phyloP scores from a whole-genome alignment of 2,797 vertebrate genomes.

The Poliocrania exsul region DNA sequence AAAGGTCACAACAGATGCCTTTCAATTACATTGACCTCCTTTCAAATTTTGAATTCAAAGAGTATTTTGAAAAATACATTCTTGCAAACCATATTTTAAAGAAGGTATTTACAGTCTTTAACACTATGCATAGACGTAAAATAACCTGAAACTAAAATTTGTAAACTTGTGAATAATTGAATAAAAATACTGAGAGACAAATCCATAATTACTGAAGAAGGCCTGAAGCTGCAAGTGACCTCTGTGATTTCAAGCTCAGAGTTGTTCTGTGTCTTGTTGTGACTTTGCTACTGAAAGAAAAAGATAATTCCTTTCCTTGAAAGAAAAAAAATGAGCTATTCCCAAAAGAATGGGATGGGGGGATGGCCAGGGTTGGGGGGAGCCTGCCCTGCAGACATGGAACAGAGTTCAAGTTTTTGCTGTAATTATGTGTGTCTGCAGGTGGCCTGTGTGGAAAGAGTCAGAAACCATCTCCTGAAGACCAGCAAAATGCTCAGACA shows the following conservation, averaged over 20 bases:
- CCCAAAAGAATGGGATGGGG: neutral
- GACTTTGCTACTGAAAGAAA: neutral
- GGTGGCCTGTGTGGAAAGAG: conserved; percentile 73
- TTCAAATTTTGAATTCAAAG: neutral
- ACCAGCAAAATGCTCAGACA: conserved; percentile 86
- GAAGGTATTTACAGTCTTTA: neutral
- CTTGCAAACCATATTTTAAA: accelerated
- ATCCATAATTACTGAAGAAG: neutral
- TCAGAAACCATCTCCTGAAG: conserved; percentile 86
- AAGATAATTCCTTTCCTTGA: neutral
- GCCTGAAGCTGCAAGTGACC: neutral
- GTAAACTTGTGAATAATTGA: neutral
- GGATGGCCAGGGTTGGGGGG: neutral
- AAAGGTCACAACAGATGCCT: accelerated
- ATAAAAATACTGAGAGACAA: neutral
- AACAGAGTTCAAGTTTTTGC: neutral
- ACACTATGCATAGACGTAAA: neutral
- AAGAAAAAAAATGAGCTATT: neutral
- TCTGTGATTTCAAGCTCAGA: neutral
- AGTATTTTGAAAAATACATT: neutral
- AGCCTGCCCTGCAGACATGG: neutral
- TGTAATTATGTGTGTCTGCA: conserved; percentile 62
- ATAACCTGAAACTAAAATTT: neutral
- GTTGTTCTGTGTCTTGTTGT: neutral
- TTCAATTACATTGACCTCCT: neutral